A percentile compares a stretch with the other conserved stretches of the same genome.
phyloP scores from a whole-genome alignment of 2,888 invertebrate species.

The Digitonthophagus gazella region DNA sequence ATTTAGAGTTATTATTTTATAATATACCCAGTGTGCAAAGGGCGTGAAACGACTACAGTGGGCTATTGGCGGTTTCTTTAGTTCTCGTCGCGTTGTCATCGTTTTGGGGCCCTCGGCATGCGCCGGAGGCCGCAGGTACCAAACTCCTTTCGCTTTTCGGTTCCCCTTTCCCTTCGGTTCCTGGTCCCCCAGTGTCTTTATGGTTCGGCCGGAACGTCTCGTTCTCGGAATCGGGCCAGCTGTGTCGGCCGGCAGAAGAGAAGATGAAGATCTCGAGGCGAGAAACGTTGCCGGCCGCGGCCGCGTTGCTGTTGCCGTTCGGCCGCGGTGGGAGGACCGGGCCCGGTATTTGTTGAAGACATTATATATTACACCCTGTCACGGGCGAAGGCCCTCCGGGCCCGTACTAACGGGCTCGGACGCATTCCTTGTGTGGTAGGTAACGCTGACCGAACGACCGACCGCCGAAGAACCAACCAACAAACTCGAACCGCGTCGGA shows the following conservation, averaged over 20 bases:
- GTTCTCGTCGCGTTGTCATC: neutral
- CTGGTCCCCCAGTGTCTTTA: neutral
- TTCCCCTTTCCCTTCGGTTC: neutral
- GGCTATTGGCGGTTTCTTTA: neutral
- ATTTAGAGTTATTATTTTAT: too few species aligned
- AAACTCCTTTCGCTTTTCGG: neutral
- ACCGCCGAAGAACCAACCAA: slow-evolving; percentile 19
- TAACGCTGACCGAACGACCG: slow-evolving; percentile 34
- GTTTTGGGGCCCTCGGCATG: neutral
- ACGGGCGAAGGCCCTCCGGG: slow-evolving; percentile 43
- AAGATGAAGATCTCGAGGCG: slow-evolving; percentile 7
- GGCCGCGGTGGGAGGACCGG: slow-evolving; percentile 42
- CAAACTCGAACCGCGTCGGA: slow-evolving; percentile 6
- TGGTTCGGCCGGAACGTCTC: slow-evolving; percentile 22
- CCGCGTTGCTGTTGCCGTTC: slow-evolving; percentile 43
- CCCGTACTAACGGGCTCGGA: slow-evolving; percentile 44
- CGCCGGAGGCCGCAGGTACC: slow-evolving; percentile 5
- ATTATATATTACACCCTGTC: slow-evolving; percentile 48
- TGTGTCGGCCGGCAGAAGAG: slow-evolving; percentile 27
- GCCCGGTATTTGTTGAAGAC: slow-evolving; percentile 45
- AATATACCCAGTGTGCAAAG: neutral
- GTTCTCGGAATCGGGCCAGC: slow-evolving; percentile 44
- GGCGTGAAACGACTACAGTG: neutral
- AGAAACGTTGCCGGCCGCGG: slow-evolving; percentile 13
- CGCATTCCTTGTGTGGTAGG: slow-evolving; percentile 43